Evolutionary conservation across 2,113 vertebrate genomes (phyloP).

Genomic region (Eira barbara): DNA sequence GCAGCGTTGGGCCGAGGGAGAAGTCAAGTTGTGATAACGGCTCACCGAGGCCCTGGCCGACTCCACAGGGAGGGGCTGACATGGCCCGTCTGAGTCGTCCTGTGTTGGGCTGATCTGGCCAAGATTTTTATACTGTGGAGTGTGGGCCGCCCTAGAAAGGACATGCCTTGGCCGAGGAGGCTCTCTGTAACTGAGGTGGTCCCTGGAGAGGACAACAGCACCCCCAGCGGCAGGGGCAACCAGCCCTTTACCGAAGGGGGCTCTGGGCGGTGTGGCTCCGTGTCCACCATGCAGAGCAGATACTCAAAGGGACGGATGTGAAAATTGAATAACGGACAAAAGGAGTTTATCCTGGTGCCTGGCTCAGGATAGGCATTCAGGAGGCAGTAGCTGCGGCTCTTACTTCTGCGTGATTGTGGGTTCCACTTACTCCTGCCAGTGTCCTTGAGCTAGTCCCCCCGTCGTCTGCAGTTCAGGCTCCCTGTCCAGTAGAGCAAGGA

Average conservation of each 20-base stretch:
- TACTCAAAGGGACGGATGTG: not conserved
- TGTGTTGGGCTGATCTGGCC: not conserved
- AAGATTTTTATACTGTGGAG: not conserved
- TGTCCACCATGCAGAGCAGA: not conserved
- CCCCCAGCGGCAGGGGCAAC: not conserved
- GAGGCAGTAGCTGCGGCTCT: not conserved
- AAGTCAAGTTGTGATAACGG: not conserved
- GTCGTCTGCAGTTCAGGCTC: not conserved
- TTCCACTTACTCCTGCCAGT: not conserved
- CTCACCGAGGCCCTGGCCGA: not conserved
- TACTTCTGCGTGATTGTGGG: not conserved
- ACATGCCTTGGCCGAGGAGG: not conserved
- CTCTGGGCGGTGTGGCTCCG: accelerated
- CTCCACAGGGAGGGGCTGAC: not conserved
- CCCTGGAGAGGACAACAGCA: not conserved
- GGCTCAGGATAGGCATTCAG: not conserved
- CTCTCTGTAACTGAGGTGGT: not conserved
- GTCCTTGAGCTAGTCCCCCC: not conserved
- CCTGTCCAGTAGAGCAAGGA: not conserved
- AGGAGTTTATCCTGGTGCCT: not conserved
- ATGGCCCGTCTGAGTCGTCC: not conserved
- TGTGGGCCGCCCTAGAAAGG: not conserved
- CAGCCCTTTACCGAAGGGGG: not conserved
- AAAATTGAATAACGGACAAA: not conserved
- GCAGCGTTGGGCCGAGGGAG: not conserved